phyloP scores from a whole-genome alignment of 2,888 invertebrate genomes.

The Drosophila mimica region DNA sequence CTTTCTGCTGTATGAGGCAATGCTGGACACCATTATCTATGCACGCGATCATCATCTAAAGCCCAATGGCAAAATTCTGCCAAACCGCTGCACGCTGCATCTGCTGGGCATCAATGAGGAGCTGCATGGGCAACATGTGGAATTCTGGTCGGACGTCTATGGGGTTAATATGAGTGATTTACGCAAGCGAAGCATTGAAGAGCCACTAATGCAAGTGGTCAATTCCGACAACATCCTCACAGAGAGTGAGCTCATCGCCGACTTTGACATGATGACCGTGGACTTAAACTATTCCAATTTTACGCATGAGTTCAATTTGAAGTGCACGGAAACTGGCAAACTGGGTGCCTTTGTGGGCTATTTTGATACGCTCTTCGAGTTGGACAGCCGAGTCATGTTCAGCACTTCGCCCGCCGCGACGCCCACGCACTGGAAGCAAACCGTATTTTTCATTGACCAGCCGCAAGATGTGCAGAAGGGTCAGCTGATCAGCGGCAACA shows the following conservation, averaged over 20 bases:
- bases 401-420: conserved; percentile 89
- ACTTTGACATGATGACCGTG: conserved; percentile 92
- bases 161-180: conserved; percentile 97
- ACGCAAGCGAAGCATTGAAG: conserved; percentile 92
- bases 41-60: conserved; percentile 93
- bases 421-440: conserved; percentile 94
- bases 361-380: conserved; percentile 94
- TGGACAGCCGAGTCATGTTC: conserved; percentile 87
- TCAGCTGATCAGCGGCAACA: conserved; percentile 87
- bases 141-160: conserved; percentile 97
- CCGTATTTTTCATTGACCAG: conserved; percentile 91
- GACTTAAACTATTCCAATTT: conserved; percentile 90
- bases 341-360: conserved; percentile 95
- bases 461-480: conserved; percentile 90
- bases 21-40: conserved; percentile 97
- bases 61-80: conserved; percentile 91
- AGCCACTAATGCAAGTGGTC: conserved; percentile 90
- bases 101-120: conserved; percentile 92
- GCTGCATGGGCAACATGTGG: conserved; percentile 90
- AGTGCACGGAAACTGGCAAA: conserved; percentile 88
- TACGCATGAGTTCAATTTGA: conserved; percentile 89
- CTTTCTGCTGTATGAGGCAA: conserved; percentile 97
- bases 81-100: conserved; percentile 93
- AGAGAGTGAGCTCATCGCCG: conserved; percentile 88
- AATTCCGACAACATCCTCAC: conserved; percentile 88